Evolutionary conservation across 2,113 vertebrate species (phyloP).

Genomic region (Plectropomus leopardus): DNA sequence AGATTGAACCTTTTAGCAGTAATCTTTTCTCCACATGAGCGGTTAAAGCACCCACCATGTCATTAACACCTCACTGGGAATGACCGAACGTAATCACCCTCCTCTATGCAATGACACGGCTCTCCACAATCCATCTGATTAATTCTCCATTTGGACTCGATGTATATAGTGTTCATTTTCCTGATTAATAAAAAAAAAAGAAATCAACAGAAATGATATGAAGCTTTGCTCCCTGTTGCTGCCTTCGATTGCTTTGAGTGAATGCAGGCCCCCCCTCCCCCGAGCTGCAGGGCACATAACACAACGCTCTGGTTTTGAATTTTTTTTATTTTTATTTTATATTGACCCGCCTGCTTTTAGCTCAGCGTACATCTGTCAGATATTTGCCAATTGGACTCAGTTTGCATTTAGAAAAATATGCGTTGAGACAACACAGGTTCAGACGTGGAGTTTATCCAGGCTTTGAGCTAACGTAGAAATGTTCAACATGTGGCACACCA

Average conservation of each 20-base stretch:
- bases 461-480: background rate
- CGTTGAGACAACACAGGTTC: background rate
- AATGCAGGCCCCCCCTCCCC: slow-evolving; percentile 52
- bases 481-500: background rate
- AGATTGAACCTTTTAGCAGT: slow-evolving; percentile 46
- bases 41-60: slow-evolving; percentile 36
- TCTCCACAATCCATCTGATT: slow-evolving; percentile 70
- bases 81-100: slow-evolving; percentile 79
- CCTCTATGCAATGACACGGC: slow-evolving; percentile 86
- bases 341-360: slow-evolving; percentile 49
- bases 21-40: slow-evolving; percentile 52
- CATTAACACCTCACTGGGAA: slow-evolving; percentile 83
- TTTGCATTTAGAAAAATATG: slow-evolving; percentile 15
- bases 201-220: slow-evolving; percentile 63
- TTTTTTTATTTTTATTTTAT: slow-evolving; percentile 35
- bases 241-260: slow-evolving; percentile 60
- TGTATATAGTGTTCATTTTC: slow-evolving; percentile 47
- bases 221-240: slow-evolving; percentile 66
- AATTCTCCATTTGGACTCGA: slow-evolving; percentile 64
- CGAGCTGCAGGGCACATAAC: slow-evolving; percentile 40
- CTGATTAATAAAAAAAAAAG: slow-evolving; percentile 44
- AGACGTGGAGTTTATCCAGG: background rate
- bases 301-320: slow-evolving; percentile 46
- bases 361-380: slow-evolving; percentile 9
- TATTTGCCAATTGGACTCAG: background rate